A percentile compares a stretch with the other conserved stretches of the same genome.
phyloP scores from a whole-genome alignment of 2,797 vertebrate species.

The Trachurus trachurus region DNA sequence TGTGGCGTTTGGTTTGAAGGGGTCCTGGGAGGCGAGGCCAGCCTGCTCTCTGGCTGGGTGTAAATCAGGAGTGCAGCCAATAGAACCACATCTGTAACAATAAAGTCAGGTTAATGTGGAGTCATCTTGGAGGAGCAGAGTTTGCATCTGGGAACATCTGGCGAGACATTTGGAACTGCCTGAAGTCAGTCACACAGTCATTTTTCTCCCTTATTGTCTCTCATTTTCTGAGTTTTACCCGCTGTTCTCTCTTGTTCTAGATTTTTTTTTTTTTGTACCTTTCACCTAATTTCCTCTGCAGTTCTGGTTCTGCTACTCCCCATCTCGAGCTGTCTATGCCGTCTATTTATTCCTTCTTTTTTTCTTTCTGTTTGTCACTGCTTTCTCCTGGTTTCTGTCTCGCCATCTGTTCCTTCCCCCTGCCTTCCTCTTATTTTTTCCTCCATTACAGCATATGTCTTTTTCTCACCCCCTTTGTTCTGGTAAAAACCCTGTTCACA shows the following conservation, averaged over 20 bases:
- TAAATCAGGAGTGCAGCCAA: constrained; percentile 77
- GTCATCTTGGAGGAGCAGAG: constrained; percentile 66
- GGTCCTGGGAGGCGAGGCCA: constrained; percentile 57
- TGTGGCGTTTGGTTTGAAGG: constrained; percentile 58
- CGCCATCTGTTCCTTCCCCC: constrained; percentile 51
- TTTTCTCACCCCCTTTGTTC: constrained; percentile 48
- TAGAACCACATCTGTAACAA: constrained; percentile 83
- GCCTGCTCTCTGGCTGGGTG: constrained; percentile 58
- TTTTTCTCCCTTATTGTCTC: constrained; percentile 62
- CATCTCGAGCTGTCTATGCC: constrained; percentile 24
- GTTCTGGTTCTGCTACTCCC: constrained; percentile 18
- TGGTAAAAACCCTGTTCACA: constrained; percentile 43
- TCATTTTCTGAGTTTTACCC: constrained; percentile 47
- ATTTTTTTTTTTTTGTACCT: constrained; percentile 11
- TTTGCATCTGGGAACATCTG: constrained; percentile 81
- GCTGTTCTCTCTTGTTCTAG: constrained; percentile 14
- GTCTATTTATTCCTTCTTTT: constrained; percentile 16
- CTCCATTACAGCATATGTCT: constrained; percentile 34
- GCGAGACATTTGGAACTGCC: constrained; percentile 73
- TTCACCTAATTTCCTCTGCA: constrained; percentile 34
- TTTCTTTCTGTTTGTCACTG: constrained; percentile 20
- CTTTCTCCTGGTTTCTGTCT: constrained; percentile 34
- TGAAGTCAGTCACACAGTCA: constrained; percentile 39
- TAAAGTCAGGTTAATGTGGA: constrained; percentile 78
- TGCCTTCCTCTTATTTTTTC: constrained; percentile 15